Conservation (phyloP, 2,888 invertebrate genomes). For the Drosophila flavopinicola region DNA sequence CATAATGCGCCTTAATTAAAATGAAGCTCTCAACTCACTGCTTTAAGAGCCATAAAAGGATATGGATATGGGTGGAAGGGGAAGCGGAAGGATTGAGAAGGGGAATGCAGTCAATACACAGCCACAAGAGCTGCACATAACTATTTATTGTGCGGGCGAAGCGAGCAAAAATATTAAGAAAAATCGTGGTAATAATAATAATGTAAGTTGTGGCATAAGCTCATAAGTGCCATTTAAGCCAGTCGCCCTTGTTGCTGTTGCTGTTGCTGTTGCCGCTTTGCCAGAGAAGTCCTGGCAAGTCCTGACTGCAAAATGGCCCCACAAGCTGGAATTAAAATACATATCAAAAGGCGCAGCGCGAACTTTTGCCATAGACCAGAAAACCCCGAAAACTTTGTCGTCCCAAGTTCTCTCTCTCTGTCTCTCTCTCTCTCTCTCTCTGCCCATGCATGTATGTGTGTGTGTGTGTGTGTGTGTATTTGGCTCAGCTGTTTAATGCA, state of each 20-base stretch:
- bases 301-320: constrained; percentile 67
- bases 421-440: neutral
- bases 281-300: constrained; percentile 61
- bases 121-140: constrained; percentile 60
- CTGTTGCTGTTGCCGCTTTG: constrained; percentile 23
- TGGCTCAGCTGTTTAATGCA: constrained; percentile 71
- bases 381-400: constrained; percentile 68
- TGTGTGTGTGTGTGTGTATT: constrained; percentile 30
- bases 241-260: constrained; percentile 43
- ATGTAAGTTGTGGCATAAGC: constrained; percentile 80
- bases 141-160: constrained; percentile 67
- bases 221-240: constrained; percentile 80
- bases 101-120: constrained; percentile 24
- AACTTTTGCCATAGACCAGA: constrained; percentile 74
- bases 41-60: neutral
- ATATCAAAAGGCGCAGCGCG: constrained; percentile 75
- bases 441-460: constrained; percentile 12
- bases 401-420: constrained; percentile 55
- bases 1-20: constrained; percentile 72
- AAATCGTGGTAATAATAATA: constrained; percentile 76
- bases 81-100: neutral
- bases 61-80: no score
- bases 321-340: constrained; percentile 77
- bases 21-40: constrained; percentile 34
- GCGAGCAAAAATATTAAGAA: constrained; percentile 47